Evolutionary conservation across 1,140 invertebrate species (phyloP), one percentile per base, ranked within the genome.

Genomic region (Parapsyche elsis): DNA sequence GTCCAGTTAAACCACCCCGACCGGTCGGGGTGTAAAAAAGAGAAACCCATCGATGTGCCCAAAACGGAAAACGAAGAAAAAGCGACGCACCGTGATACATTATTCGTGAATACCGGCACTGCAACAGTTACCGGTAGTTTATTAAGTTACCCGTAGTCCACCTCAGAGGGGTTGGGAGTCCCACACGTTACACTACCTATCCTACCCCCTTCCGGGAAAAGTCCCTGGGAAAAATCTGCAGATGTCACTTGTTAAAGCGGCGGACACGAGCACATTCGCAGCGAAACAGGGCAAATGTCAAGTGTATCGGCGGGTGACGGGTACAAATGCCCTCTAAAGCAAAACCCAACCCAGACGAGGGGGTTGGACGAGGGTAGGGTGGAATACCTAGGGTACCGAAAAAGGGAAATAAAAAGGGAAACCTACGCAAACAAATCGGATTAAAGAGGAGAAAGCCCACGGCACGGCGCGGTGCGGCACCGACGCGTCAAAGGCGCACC

Each of bases 181-280:
- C 70, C 38, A 30, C 19, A 9, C 38, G 9, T 9, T 9, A 49
- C 46, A 64, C 21, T 10, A 12, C 59, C 59, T 7, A 16, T 12
- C 59, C 5, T 19, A 16, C 2, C 23, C 64, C 5, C 64, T 21
- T 19, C 23, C 12, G 1, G 16, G 24, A 38, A 24, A 24, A 16
- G 12, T 24, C 64, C 64, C 23, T 30, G 77, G n/a, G 74, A 80
- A 80, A 82, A 82, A 82, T 82, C 81, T 82, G 81, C 80, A 80
- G 81, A 82, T 82, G 81, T 82, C 81, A 82, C 81, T 82, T 80
- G 78, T 80, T 82, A 77, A 82, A 61, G 59, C 21, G 59, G 59
- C 59, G 21, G 59, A 19, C 30, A 38, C 30, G 49, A 14, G 16
- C 49, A 53, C 49, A 53, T 53, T 38, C 30, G 30, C 49, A 19